A percentile compares a stretch with the other conserved stretches of the same genome.
Conservation (phyloP, 2,797 vertebrate genomes). For the Momotus momota region DNA sequence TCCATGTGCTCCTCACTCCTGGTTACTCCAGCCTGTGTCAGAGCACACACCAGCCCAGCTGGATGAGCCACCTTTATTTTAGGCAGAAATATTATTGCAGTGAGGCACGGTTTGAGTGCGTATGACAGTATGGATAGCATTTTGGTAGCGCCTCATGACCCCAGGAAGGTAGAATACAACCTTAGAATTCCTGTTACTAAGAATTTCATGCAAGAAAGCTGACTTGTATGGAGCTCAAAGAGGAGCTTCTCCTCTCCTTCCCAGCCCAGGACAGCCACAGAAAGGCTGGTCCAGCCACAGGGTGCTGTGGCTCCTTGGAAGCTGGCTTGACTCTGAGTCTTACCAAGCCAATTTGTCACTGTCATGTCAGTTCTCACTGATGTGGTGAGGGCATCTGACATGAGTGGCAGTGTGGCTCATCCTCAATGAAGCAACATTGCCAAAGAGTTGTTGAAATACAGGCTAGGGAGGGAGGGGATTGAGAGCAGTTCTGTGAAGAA, state of each 20-base stretch:
- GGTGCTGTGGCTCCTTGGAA: background rate
- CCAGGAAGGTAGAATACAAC: background rate
- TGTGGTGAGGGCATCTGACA: background rate
- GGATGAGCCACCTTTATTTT: background rate
- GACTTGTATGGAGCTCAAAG: background rate
- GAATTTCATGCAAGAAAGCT: background rate
- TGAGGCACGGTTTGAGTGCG: background rate
- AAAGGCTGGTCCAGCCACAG: background rate
- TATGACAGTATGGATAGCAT: background rate
- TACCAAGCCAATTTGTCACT: background rate
- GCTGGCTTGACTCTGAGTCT: background rate
- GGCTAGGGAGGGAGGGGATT: background rate
- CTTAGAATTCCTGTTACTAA: background rate
- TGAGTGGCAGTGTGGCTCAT: accelerated
- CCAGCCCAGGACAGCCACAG: accelerated
- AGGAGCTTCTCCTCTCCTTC: background rate
- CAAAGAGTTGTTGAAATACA: background rate
- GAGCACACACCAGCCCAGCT: background rate
- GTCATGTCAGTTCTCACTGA: background rate
- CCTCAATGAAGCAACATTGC: background rate
- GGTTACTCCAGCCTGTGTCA: background rate
- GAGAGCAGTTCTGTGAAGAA: background rate
- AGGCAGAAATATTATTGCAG: background rate
- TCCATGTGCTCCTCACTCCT: background rate
- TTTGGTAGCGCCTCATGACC: background rate